Percentiles rank a stretch among this genome's conserved stretches.
Evolutionary conservation across 2,113 vertebrate genomes (phyloP).

Genomic region (Otis tarda): DNA sequence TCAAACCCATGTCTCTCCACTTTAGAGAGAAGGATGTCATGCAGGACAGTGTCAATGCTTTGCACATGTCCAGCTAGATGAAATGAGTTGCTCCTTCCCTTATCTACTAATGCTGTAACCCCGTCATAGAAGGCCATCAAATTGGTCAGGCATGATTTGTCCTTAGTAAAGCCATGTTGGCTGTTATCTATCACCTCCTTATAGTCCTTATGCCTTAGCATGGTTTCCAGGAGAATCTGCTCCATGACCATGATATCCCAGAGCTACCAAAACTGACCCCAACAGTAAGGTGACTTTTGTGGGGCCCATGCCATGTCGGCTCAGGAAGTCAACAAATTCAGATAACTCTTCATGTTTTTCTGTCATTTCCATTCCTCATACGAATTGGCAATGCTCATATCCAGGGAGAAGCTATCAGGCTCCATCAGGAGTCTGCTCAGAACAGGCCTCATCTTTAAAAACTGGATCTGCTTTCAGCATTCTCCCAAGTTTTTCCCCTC

Average conservation of each 20-base stretch:
- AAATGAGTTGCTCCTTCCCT: too few species aligned
- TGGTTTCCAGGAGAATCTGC: too few species aligned
- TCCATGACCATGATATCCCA: neutral
- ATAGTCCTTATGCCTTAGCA: too few species aligned
- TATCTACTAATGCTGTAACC: too few species aligned
- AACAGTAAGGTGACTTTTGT: neutral
- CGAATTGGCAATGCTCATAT: neutral
- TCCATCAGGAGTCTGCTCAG: neutral
- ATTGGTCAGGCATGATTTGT: too few species aligned
- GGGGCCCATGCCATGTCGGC: neutral
- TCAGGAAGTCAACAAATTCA: neutral
- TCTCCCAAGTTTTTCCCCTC: neutral
- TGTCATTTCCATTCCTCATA: neutral
- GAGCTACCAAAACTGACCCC: fast-evolving
- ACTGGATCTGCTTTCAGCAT: neutral
- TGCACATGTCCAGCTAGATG: too few species aligned
- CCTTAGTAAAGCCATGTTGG: too few species aligned
- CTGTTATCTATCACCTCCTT: too few species aligned
- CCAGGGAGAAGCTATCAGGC: neutral
- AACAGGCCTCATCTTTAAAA: neutral
- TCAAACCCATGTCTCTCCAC: too few species aligned
- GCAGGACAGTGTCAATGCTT: too few species aligned
- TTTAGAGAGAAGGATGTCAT: too few species aligned
- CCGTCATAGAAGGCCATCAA: too few species aligned
- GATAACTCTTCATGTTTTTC: neutral